phyloP scores from a whole-genome alignment of 2,888 invertebrate genomes.

The Oligia strigilis region DNA sequence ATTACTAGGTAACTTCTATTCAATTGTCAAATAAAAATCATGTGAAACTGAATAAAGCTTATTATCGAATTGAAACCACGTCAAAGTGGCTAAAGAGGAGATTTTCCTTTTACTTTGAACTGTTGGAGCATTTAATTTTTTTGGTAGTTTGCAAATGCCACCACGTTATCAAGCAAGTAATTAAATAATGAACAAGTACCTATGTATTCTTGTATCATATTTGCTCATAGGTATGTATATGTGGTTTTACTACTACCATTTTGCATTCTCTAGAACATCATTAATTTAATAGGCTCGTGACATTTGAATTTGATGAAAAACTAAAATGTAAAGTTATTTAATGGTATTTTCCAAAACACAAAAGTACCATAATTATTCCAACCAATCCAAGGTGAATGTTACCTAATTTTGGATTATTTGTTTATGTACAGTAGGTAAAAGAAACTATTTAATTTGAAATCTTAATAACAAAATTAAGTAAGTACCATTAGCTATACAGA shows the following conservation, averaged over 20 bases:
- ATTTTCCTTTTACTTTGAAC: neutral
- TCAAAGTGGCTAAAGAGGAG: neutral
- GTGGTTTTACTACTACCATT: neutral
- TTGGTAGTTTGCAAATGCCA: neutral
- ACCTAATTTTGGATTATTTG: too few species aligned
- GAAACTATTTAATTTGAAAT: too few species aligned
- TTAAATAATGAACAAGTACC: neutral
- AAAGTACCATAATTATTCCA: neutral
- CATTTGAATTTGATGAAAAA: neutral
- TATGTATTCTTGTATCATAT: neutral
- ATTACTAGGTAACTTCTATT: neutral
- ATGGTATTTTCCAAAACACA: neutral
- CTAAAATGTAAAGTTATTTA: neutral
- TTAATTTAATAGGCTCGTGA: neutral
- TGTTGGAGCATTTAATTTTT: neutral
- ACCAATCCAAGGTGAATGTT: too few species aligned
- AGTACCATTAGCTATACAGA: too few species aligned
- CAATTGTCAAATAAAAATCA: neutral
- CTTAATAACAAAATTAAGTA: too few species aligned
- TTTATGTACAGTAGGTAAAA: too few species aligned
- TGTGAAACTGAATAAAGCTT: neutral
- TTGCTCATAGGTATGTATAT: neutral
- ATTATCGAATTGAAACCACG: neutral
- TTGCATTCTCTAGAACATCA: neutral
- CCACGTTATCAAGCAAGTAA: neutral